Base-by-base conservation (phyloP, 2,888 invertebrate genomes). In the Oxycera nigricornis region DNA sequence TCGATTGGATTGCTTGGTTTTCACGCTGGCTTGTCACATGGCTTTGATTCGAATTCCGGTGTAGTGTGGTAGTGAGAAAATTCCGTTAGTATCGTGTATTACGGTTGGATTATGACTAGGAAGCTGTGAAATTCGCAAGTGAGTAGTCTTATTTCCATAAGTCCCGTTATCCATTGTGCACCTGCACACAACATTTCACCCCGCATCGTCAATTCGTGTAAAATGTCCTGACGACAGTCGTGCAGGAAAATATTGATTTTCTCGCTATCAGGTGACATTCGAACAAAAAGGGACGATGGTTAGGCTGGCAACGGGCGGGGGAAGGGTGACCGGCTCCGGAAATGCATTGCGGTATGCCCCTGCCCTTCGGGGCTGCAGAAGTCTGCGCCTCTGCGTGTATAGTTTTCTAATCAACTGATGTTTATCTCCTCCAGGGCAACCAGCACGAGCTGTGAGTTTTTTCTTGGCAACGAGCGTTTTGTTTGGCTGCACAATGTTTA, bases 251-350 rank as follows among this genome's bases (percentile, higher is more conserved):
- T 65, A 65, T 65, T 30, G 65, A 65, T 65, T 65, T 59, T 39
- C 65, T 65, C 39, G 41, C 22, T 20, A 65, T 65, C 65, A 65
- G 65, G 65, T 65, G 65, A 65, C 65, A 39, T 41, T 35, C 26
- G 22, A 20, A 39, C 20, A 20, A 39, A 30, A 62, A 26, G 62
- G 22, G 35, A n/a, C 11, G 35, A 20, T 4, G 22, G 9, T 20
- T 22, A 22, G 24, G 55, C n/a, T 6, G 30, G 28, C 11, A 14
- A 7, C 26, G 14, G n/a, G 28, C 7, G 4, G 2, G 46, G 6
- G n/a, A n/a, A n/a, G 46, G 24, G 4, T 22, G 52, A 22, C 59
- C 59, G 30, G 14, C 24, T 4, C 30, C 59, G 59, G 30, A 59
- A 59, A 59, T 59, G 59, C 59, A 59, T 7, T 59, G 30, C 59